Base-by-base conservation (phyloP, 2,797 vertebrate species). In the Hippoglossus hippoglossus region DNA sequence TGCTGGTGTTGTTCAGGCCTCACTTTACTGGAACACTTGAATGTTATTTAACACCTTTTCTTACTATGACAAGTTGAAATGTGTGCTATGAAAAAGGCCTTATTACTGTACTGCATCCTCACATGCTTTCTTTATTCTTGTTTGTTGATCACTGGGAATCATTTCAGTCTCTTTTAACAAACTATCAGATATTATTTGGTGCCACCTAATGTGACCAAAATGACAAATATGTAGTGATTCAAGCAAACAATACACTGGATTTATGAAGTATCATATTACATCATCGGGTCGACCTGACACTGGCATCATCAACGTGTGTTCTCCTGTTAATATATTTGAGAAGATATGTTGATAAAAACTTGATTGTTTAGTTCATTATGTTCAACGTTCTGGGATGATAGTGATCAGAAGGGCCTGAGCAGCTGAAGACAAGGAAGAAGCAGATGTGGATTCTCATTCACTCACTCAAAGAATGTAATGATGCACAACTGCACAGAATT, bases 401-500 rank as follows among this genome's bases (percentile, higher is more conserved):
- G 26, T 47, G 41, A 59, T 24, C n/a, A 16, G 0, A 68, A 68
- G 68, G 67, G 53, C 46, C 70, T 60, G 55, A 66, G 41, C 26
- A 46, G 18, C 41, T 51, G 55, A 28, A 54, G 25, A 3, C 2
- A 6, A 24, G 46, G 15, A 52, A 58, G 39, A 46, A 51, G 6
- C 25, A 61, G 39, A 49, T n/a, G 44, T 53, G 0, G 39, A 25
- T 53, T 69, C 15, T 19, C 24, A 19, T 62, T 63, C 50, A 61
- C 18, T 6, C 34, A 36, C 11, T 25, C 0, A 16, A 15, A 46
- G 5, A 46, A 46, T 19, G 15, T 46, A 16, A 46, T 46, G 15
- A 19, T 77, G 39, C 41, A 53, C 46, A 62, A 53, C 46, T 71
- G 39, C 52, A 70, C 36, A 50, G n/a, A 66, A 59, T 52, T 25